Conservation (phyloP, 2,888 invertebrate genomes). For the Conomelus anceps region DNA sequence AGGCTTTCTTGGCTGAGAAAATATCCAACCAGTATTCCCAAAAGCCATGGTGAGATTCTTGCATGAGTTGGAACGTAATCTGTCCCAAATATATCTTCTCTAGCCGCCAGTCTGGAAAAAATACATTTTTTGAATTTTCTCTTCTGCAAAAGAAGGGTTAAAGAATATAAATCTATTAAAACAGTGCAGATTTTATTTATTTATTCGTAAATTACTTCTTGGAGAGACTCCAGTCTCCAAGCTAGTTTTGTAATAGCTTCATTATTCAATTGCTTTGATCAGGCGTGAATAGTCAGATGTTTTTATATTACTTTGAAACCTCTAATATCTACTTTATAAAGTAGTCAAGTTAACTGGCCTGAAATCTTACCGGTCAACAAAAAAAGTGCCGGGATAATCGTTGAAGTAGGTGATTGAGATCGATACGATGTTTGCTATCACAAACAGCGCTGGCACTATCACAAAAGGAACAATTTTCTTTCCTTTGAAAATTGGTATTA, state of each 20-base stretch:
- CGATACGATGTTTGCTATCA: not conserved
- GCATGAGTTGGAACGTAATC: not conserved
- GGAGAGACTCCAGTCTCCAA: too few species aligned
- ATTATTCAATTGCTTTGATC: too few species aligned
- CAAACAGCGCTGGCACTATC: not conserved
- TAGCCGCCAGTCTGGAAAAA: not conserved
- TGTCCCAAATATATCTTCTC: not conserved
- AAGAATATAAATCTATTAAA: too few species aligned
- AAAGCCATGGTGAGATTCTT: not conserved
- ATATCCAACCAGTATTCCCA: not conserved
- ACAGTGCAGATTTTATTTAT: too few species aligned
- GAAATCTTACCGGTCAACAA: not conserved
- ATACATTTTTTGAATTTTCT: too few species aligned
- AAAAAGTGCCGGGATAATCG: not conserved
- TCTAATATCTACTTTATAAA: too few species aligned
- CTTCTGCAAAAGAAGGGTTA: too few species aligned
- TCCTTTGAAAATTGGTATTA: not conserved
- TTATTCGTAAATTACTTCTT: too few species aligned
- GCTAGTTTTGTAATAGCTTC: too few species aligned
- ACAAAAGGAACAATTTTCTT: not conserved
- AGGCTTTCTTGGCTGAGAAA: not conserved
- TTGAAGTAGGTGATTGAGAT: not conserved
- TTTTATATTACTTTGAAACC: too few species aligned
- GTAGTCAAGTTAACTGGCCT: too few species aligned
- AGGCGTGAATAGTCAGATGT: too few species aligned